Conservation (phyloP, 2,888 invertebrate genomes). For the Diarsia brunnea region DNA sequence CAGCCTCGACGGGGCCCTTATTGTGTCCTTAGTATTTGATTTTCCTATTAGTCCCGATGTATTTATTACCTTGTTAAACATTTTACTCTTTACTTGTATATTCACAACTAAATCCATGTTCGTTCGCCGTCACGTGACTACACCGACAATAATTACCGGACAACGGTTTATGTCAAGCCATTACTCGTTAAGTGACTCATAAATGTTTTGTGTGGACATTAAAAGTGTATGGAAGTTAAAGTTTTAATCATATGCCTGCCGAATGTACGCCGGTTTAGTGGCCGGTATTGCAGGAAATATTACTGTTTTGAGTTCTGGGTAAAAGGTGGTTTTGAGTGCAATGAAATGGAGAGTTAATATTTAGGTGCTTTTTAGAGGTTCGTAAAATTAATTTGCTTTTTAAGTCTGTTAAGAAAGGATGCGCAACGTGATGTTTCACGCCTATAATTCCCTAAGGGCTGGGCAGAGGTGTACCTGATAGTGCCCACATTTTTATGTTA, state of each 20-base stretch:
- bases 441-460: too few relatives aligned
- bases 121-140: conserved; percentile 24
- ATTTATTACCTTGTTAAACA: background rate
- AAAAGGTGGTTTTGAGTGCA: background rate
- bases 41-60: background rate
- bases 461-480: too few relatives aligned
- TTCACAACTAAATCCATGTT: conserved; percentile 17
- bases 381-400: too few relatives aligned
- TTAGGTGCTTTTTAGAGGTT: background rate
- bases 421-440: too few relatives aligned
- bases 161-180: conserved; percentile 71
- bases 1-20: too few relatives aligned
- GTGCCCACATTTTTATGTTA: too few relatives aligned
- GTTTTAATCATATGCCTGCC: conserved; percentile 55
- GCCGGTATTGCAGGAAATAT: conserved; percentile 16
- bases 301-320: background rate
- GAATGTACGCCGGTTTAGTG: conserved; percentile 13
- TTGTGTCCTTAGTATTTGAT: background rate
- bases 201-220: conserved; percentile 63
- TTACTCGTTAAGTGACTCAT: conserved; percentile 70
- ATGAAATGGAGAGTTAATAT: conserved; percentile 1
- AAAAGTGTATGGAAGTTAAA: conserved; percentile 59
- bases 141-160: conserved; percentile 71
- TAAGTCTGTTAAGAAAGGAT: too few relatives aligned
- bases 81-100: background rate